A percentile compares a stretch with the other conserved stretches of the same genome.
These are phyloP conservation scores for Eristalinus aeneus DNA, from an alignment of 2,888 invertebrate species.

Conservation along the genomic window DNA sequence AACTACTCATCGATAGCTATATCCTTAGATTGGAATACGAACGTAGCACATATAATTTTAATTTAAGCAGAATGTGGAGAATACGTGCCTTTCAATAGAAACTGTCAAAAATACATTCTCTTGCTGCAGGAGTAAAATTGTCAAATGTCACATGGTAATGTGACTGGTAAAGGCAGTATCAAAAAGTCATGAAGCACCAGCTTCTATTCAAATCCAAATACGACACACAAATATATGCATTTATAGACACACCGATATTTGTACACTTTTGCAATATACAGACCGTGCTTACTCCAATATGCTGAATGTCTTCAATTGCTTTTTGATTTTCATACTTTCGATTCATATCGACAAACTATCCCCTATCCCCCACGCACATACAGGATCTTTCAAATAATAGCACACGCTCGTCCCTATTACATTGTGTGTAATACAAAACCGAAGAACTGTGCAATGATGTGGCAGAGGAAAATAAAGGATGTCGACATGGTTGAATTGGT, in stretches of 20 bases:
- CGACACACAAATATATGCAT: background rate
- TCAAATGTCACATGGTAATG: background rate
- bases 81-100: background rate
- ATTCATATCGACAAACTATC: background rate
- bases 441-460: background rate
- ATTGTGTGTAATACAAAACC: background rate
- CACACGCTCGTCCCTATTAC: background rate
- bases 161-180: background rate
- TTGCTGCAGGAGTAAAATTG: background rate
- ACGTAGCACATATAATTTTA: too few relatives aligned
- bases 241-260: background rate
- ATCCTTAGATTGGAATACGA: too few relatives aligned
- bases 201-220: background rate
- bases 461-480: background rate
- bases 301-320: background rate
- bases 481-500: background rate
- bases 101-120: too few relatives aligned
- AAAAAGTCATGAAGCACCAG: background rate
- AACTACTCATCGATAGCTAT: too few relatives aligned
- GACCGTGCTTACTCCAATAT: background rate
- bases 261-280: background rate
- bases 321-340: background rate
- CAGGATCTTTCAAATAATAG: background rate
- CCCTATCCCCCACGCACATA: background rate
- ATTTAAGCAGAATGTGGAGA: background rate